Evolutionary conservation across 2,113 vertebrate species (phyloP), one percentile per base, ranked within the genome.

Genomic region (Melanocharis versteri): DNA sequence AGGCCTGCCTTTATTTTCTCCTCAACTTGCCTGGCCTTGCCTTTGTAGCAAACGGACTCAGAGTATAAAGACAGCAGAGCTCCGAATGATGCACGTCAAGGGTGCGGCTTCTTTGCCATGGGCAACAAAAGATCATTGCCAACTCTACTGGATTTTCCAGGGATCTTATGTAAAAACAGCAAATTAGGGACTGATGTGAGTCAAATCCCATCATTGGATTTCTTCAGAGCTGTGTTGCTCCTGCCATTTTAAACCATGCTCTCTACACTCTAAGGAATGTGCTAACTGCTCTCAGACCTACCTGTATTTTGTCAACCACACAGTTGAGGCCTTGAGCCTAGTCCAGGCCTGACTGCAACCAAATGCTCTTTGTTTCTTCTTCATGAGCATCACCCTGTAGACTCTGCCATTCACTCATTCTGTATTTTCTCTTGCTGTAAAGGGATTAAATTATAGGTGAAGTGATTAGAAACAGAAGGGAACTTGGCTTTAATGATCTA

Each of bases 401-500:
- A 80, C 54, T 83, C 57, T 85, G 87, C 66, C 69, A 65, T 93
- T 96, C 70, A 66, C 48, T 93, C 48, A 65, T 93, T 90, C 91
- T 93, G 72, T 79, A 91, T 73, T 80, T 87, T 91, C 50, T 91
- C 48, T 75, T 84, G 33, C 61, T 64, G 40, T 89, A 87, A 89
- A 61, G 40, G 64, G 69, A 89, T 78, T 89, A 95, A 96, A 93
- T 91, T 88, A 88, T 90, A 70, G 53, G 37, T 69, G 53, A 85
- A 84, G 26, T 88, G 51, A 97, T 96, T 92, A 92, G 88, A 94
- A 96, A 83, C 93, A 96, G 95, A 95, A 95, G 47, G 58, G 24
- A 80, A 71, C 64, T 95, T 57, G 26, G 24, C 60, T 97, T 94
- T 95, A 96, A 87, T 91, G 83, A 69, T 92, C 78, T 90, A 83